Conservation (phyloP, 2,888 invertebrate genomes). For the Penaeus monodon region DNA sequence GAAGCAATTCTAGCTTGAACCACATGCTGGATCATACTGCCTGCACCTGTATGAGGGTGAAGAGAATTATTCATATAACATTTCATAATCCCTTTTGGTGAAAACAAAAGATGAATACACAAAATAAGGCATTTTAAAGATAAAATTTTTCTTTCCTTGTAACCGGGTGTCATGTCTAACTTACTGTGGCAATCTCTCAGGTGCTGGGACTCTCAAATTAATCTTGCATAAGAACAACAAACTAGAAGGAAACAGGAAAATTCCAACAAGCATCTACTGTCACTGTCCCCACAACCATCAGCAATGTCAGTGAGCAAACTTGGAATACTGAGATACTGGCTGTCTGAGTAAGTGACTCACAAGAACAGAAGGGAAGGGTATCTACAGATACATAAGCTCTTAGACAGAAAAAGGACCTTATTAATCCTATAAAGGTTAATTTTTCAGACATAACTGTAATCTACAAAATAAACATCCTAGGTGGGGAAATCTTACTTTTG, state of each 20-base stretch:
- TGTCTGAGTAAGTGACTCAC: no score
- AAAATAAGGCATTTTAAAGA: neutral
- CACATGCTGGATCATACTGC: constrained; percentile 66
- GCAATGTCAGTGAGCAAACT: no score
- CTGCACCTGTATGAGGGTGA: constrained; percentile 66
- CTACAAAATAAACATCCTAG: neutral
- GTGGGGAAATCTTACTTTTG: constrained; percentile 64
- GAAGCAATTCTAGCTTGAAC: constrained; percentile 77
- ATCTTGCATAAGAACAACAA: neutral
- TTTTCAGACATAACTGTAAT: neutral
- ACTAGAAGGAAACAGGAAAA: no score
- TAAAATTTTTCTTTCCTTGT: neutral
- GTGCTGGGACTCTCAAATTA: neutral
- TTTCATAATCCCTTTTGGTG: neutral
- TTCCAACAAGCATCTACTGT: no score
- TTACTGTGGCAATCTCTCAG: neutral
- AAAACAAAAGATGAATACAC: neutral
- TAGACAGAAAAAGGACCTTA: no score
- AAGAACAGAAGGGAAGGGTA: no score
- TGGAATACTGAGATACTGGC: no score
- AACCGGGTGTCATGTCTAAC: no score
- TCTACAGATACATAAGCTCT: no score
- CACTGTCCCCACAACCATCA: no score
- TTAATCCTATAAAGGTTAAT: no score
- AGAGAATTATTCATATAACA: constrained; percentile 9